These are phyloP conservation scores for Druceiella hillmani DNA, from an alignment of 2,888 invertebrate species.

Conservation along the genomic window DNA sequence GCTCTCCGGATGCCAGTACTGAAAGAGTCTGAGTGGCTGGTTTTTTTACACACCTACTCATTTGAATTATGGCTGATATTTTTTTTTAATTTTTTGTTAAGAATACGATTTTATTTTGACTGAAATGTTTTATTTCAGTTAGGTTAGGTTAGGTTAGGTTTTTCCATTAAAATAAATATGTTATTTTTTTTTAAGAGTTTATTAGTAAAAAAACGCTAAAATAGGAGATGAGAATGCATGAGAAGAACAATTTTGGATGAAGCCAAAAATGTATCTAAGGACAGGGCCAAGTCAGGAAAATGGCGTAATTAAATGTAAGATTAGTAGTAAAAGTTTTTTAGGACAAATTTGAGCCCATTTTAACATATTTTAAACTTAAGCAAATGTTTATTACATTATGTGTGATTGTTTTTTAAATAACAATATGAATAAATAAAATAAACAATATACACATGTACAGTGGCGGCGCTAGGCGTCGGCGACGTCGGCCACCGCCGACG, in stretches of 20 bases:
- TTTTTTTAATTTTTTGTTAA: conserved; percentile 21
- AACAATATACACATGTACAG: conserved; percentile 8
- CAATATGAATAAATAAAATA: conserved; percentile 4
- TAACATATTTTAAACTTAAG: too few species aligned
- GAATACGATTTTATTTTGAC: conserved; percentile 16
- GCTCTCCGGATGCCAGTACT: conserved; percentile 21
- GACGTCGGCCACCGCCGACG: too few species aligned
- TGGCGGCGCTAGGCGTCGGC: too few species aligned
- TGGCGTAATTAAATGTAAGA: conserved; percentile 3
- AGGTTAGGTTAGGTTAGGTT: conserved; percentile 18
- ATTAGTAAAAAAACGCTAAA: conserved; percentile 17
- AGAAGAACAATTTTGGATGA: conserved; percentile 4
- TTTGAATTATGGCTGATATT: conserved; percentile 18
- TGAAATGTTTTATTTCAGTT: conserved; percentile 14
- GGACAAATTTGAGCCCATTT: too few species aligned
- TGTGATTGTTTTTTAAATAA: conserved; percentile 3
- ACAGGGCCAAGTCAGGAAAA: conserved; percentile 2
- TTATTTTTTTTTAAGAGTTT: conserved; percentile 20
- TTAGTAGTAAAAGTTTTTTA: conserved; percentile 4
- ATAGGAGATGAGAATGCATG: not conserved
- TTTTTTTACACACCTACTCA: conserved; percentile 22
- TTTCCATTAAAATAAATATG: conserved; percentile 18
- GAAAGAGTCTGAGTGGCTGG: conserved; percentile 19
- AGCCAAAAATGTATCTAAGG: conserved; percentile 14
- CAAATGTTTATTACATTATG: conserved; percentile 4